Evolutionary conservation across 2,797 vertebrate genomes (phyloP), one percentile per base, ranked within the genome.

Genomic region (Muraenolepis orangiensis): DNA sequence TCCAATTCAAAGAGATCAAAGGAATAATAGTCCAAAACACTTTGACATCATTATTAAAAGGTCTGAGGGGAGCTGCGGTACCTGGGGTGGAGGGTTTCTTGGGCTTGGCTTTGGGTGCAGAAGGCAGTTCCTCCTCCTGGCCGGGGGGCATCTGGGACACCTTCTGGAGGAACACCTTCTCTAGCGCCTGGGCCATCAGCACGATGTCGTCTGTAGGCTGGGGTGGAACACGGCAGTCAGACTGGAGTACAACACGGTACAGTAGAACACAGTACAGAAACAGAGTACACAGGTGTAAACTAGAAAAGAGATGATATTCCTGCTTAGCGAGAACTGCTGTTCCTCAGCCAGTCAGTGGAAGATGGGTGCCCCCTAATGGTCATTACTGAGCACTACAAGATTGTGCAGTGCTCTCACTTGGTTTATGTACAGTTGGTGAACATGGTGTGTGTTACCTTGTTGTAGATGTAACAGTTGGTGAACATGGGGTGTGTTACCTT

Each of bases 191-290:
- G 7, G 98, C 97, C 97, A 99, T 99, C 79, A 99, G 94, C 82
- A 99, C 98, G 0, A 99, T 99, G 88, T 99, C 98, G 68, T 99
- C 98, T 77, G 96, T 98, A 70, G 97, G 97, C 98, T 99, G 23
- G 51, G n/a, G 51, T 10, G 16, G 64, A 66, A 30, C 28, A 30
- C 64, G 28, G 57, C 6, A 26, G 6, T 3, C 6, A 66, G 11
- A 66, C 23, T 11, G n/a, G 16, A 51, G 42, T 18, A 51, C 16
- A 20, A 42, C 40, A 42, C 5, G 4, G 36, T 38, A 38, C 36
- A 38, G 40, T 42, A 42, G 13, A 42, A 42, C 40, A 16, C 42
- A 20, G 10, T 51, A 20, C 16, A 51, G 42, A 18, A 18, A 51
- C 2, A 20, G 42, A 3, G 7, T 14, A 14, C 12, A 12, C 38